phyloP scores from a whole-genome alignment of 2,797 vertebrate species.

The Spinus olivaceus region DNA sequence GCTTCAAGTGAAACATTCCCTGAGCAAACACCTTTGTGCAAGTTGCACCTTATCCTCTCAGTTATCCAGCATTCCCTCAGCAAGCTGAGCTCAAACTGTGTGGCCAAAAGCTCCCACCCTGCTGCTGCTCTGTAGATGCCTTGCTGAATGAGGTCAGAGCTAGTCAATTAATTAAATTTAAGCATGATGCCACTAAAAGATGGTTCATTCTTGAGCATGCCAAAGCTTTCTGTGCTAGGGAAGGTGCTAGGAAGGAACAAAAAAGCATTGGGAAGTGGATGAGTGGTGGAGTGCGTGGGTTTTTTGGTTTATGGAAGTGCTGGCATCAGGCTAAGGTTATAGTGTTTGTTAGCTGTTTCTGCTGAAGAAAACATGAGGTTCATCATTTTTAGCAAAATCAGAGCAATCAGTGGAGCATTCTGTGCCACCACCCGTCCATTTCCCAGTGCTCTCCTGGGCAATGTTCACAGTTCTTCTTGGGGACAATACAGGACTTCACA shows the following conservation, averaged over 20 bases:
- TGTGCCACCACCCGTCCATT: accelerated
- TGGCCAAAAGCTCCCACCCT: background rate
- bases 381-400: background rate
- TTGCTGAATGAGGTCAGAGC: background rate
- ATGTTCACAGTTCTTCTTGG: background rate
- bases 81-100: accelerated
- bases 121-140: background rate
- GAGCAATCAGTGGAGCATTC: accelerated
- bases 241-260: background rate
- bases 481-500: background rate
- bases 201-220: background rate
- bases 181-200: background rate
- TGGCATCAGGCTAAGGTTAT: background rate
- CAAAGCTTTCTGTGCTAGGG: background rate
- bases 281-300: background rate
- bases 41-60: background rate
- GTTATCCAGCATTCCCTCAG: background rate
- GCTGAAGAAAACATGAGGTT: background rate
- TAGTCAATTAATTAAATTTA: background rate
- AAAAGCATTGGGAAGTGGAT: background rate
- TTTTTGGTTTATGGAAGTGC: background rate
- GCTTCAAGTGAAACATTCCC: background rate
- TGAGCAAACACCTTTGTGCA: background rate
- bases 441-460: background rate
- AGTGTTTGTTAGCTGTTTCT: background rate